A percentile compares a stretch with the other conserved stretches of the same genome.
Conservation (phyloP, 92 coral and sea anemone species). For the Desmophyllum pertusum region DNA sequence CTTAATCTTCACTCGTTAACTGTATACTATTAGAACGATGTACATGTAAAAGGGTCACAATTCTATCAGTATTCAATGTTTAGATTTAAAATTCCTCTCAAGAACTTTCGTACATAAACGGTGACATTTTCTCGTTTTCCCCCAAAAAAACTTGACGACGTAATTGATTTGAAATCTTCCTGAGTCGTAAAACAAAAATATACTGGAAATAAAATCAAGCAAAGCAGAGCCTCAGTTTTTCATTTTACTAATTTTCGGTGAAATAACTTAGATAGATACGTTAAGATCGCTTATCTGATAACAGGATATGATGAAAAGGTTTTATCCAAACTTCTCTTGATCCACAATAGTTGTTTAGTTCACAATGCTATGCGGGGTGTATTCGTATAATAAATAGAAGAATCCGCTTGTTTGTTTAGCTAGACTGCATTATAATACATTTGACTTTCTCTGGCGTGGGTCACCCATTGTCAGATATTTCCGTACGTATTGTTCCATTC, state of each 20-base stretch:
- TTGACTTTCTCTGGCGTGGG: neutral
- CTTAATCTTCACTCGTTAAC: neutral
- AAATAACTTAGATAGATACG: neutral
- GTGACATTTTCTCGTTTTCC: neutral
- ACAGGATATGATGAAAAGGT: neutral
- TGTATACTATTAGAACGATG: neutral
- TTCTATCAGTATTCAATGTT: neutral
- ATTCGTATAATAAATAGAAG: neutral
- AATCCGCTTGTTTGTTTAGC: neutral
- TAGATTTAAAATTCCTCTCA: neutral
- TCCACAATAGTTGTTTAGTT: neutral
- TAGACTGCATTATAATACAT: neutral
- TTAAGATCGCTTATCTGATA: conserved; percentile 1
- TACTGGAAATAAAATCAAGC: neutral
- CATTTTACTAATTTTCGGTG: too few relatives aligned
- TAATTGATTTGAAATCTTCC: neutral
- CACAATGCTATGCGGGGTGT: neutral
- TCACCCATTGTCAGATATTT: conserved; percentile 10
- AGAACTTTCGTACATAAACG: neutral
- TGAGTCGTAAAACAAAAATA: neutral
- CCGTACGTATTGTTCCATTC: conserved; percentile 1
- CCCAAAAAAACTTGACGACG: neutral
- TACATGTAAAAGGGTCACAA: neutral
- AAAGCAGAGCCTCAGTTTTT: neutral
- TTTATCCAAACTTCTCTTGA: neutral